Conservation (phyloP, 2,888 invertebrate genomes). For the Eugnorisma glareosa region DNA sequence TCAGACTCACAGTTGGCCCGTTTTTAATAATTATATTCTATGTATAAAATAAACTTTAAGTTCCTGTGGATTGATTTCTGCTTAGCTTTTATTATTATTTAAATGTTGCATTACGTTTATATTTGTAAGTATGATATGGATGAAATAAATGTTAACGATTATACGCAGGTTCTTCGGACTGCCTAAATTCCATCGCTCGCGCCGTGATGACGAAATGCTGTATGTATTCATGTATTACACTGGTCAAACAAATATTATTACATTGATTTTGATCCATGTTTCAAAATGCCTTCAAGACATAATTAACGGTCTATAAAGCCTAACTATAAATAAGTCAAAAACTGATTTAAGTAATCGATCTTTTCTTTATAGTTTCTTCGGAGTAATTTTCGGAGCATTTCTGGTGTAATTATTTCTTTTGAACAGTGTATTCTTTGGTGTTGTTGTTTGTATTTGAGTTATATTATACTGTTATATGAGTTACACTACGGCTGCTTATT, state of each 20-base stretch:
- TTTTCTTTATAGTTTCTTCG: not conserved
- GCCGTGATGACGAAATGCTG: not conserved
- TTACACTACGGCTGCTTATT: not conserved
- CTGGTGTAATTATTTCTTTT: not conserved
- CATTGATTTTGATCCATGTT: not conserved
- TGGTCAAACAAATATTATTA: not conserved
- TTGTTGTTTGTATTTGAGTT: not conserved
- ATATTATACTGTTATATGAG: not conserved
- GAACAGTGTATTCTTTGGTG: not conserved
- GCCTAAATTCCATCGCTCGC: not conserved
- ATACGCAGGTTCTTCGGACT: not conserved
- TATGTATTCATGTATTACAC: not conserved
- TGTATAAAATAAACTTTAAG: not conserved
- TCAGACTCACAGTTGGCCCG: not conserved
- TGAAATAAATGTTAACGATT: not conserved
- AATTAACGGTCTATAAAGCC: not conserved
- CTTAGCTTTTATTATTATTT: not conserved
- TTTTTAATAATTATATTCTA: not conserved
- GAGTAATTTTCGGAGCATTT: not conserved
- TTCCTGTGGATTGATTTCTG: not conserved
- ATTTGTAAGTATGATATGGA: not conserved
- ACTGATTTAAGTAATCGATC: not conserved
- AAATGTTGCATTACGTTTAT: not conserved
- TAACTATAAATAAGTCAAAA: not conserved
- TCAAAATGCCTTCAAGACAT: not conserved